A percentile compares a stretch with the other conserved stretches of the same genome.
These are phyloP conservation scores for Dolichopus griseipennis DNA, from an alignment of 2,888 invertebrate species.

Conservation along the genomic window DNA sequence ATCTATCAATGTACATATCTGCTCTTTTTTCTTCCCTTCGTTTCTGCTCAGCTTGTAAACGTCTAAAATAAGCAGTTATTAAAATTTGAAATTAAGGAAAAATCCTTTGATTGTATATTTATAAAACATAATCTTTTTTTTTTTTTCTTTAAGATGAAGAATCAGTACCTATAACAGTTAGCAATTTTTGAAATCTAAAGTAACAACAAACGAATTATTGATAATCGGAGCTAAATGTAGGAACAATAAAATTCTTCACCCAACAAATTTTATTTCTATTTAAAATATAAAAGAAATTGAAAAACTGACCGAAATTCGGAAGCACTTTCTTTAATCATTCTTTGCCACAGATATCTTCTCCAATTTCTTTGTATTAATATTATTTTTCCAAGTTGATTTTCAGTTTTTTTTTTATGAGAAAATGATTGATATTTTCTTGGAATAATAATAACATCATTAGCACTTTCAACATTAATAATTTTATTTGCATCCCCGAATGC, in stretches of 20 bases:
- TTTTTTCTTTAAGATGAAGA: too few relatives aligned
- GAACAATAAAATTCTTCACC: too few relatives aligned
- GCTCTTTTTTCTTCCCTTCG: constrained; percentile 40
- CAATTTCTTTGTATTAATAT: constrained; percentile 55
- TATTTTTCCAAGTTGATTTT: constrained; percentile 51
- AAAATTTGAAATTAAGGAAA: constrained; percentile 37
- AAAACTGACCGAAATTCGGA: constrained; percentile 42
- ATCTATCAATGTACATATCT: constrained; percentile 48
- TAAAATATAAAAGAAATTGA: too few relatives aligned
- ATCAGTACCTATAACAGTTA: too few relatives aligned
- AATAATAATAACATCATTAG: constrained; percentile 53
- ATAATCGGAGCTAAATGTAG: too few relatives aligned
- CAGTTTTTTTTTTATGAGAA: constrained; percentile 50
- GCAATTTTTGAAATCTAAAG: too few relatives aligned
- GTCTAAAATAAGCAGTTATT: constrained; percentile 30
- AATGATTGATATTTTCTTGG: constrained; percentile 58
- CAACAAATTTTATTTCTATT: too few relatives aligned
- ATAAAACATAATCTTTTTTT: too few relatives aligned
- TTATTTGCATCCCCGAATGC: constrained; percentile 37
- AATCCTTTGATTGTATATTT: neutral
- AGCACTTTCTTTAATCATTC: constrained; percentile 46
- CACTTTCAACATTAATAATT: constrained; percentile 47
- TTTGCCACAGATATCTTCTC: constrained; percentile 40
- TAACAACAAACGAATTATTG: too few relatives aligned
- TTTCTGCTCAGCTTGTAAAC: constrained; percentile 49